Percentiles rank a stretch among this genome's conserved stretches.
Conservation (phyloP, 1,140 invertebrate species). For the Diachasma alloeum region DNA sequence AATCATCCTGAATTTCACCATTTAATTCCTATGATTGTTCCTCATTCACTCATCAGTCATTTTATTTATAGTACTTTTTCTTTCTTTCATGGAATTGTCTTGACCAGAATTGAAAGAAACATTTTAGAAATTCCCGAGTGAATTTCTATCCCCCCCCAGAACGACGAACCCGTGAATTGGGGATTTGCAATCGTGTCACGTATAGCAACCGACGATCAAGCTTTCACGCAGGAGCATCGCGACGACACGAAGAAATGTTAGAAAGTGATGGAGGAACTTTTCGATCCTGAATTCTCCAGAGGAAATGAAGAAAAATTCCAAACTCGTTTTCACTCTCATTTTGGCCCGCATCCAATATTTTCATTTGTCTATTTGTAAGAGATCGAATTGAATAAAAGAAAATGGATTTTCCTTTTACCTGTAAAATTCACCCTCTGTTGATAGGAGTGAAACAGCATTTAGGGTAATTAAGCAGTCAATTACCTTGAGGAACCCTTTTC, state of each 20-base stretch:
- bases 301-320: neutral
- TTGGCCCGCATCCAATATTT: neutral
- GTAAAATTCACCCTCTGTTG: neutral
- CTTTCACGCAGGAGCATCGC: neutral
- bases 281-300: neutral
- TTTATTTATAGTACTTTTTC: neutral
- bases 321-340: conserved; percentile 2
- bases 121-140: conserved; percentile 18
- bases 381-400: neutral
- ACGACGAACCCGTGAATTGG: neutral
- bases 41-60: neutral
- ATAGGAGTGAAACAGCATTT: neutral
- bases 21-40: neutral
- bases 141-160: conserved; percentile 5
- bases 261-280: conserved; percentile 9
- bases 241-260: neutral
- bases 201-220: neutral
- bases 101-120: conserved; percentile 2
- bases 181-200: conserved; percentile 12
- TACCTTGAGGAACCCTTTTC: neutral
- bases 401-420: neutral
- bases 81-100: neutral
- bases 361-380: neutral
- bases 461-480: neutral
- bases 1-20: too few relatives aligned